Conservation (phyloP, 2,888 invertebrate genomes). For the Glyphotaelius pellucidus region DNA sequence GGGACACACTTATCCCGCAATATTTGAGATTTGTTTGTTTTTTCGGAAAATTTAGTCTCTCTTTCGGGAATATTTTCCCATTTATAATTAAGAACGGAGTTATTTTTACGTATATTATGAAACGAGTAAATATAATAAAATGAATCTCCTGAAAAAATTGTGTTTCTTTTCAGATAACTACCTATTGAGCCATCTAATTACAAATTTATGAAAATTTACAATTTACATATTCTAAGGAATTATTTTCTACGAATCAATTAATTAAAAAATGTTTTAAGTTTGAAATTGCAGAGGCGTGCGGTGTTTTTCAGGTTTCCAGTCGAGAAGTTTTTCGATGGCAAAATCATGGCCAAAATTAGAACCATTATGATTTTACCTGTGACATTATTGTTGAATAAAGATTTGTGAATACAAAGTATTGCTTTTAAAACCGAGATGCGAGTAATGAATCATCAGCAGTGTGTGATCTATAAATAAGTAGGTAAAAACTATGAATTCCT, state of each 20-base stretch:
- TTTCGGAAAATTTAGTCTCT: background rate
- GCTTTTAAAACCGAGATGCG: too few relatives aligned
- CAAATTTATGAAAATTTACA: too few relatives aligned
- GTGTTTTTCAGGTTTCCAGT: background rate
- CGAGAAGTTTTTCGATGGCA: background rate
- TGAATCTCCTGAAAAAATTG: background rate
- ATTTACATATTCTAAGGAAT: too few relatives aligned
- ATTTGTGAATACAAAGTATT: too few relatives aligned
- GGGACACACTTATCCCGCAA: conserved; percentile 18
- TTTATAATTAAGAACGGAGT: background rate
- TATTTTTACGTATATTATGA: background rate
- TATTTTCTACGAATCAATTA: too few relatives aligned
- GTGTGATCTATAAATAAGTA: too few relatives aligned
- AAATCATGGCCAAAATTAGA: background rate
- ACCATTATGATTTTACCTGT: background rate
- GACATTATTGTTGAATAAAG: too few relatives aligned
- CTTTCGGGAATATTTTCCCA: background rate
- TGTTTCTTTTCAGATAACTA: too few relatives aligned
- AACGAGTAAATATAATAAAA: background rate
- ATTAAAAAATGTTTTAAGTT: too few relatives aligned
- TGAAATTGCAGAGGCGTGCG: background rate
- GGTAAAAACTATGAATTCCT: background rate
- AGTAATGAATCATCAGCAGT: background rate
- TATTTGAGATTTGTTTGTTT: conserved; percentile 11
- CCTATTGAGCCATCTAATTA: too few relatives aligned